phyloP scores from a whole-genome alignment of 2,888 invertebrate species.

The Trachelus iudaicus region DNA sequence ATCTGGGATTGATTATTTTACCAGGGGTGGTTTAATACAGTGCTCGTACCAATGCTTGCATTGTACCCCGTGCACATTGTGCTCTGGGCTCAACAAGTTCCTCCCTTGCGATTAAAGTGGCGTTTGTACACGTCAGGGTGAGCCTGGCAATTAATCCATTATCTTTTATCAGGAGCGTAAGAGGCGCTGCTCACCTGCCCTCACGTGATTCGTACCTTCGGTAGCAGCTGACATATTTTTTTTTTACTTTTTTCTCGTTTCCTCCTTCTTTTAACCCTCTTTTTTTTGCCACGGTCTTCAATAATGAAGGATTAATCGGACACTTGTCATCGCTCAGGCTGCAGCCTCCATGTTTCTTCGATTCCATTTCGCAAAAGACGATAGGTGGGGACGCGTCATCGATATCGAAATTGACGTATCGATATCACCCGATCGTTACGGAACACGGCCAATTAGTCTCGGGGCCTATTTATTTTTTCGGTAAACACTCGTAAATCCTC shows the following conservation, averaged over 20 bases:
- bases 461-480: conserved; percentile 44
- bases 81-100: conserved; percentile 41
- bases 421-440: conserved; percentile 21
- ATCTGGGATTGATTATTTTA: neutral
- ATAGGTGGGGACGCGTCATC: conserved; percentile 18
- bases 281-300: conserved; percentile 4
- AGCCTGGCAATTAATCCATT: conserved; percentile 8
- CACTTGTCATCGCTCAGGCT: conserved; percentile 46
- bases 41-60: conserved; percentile 27
- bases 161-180: neutral
- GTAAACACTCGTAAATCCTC: conserved; percentile 45
- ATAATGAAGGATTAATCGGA: conserved; percentile 56
- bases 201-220: conserved; percentile 3
- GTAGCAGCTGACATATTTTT: conserved; percentile 44
- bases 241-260: conserved; percentile 31
- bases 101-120: conserved; percentile 18
- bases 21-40: neutral
- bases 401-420: conserved; percentile 48
- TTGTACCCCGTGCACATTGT: conserved; percentile 24
- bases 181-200: conserved; percentile 4
- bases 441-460: conserved; percentile 45
- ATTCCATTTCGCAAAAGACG: conserved; percentile 21
- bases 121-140: neutral
- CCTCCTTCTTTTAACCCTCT: neutral
- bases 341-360: conserved; percentile 36